Evolutionary conservation across 1,140 invertebrate genomes (phyloP), one percentile per base, ranked within the genome.

Genomic region (Oncopodura yosiiana): DNA sequence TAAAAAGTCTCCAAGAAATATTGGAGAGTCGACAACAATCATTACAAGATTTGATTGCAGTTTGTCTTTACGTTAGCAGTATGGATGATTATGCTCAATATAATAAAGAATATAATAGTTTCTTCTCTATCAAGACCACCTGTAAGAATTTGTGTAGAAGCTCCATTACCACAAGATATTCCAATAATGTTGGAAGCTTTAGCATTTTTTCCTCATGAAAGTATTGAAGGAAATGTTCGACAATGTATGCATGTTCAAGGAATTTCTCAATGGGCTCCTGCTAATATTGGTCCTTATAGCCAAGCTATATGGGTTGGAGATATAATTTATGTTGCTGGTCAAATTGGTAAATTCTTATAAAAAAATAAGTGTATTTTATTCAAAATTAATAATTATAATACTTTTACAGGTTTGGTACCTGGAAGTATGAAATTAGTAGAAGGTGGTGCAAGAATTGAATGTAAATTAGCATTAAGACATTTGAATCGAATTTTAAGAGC

Each of bases 281-380:
- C 89, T 37, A 94, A 92, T 68, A 94, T 96, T 62, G 91, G 91
- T 14, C 91, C 92, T 27, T 96, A 94, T 69, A 94, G 90, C 68
- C 92, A 96, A 75, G 86, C 86, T 23, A 77, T 87, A 53, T 80
- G 81, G 73, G 86, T 87, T 34, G 83, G 81, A 46, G 82, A 88
- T 63, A 80, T 87, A 60, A 83, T 92, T 30, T 82, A 84, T 68
- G 79, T 94, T 19, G 87, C 90, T 62, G 91, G 92, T 12, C 91
- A 94, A 74, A 93, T 94, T 64, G 87, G 85, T n/a, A n/a, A n/a
- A n/a, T n/a, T n/a, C n/a, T n/a, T n/a, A n/a, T n/a, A n/a, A n/a
- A n/a, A n/a, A n/a, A n/a, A n/a, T n/a, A n/a, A n/a, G n/a, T n/a
- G n/a, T n/a, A n/a, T n/a, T n/a, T n/a, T n/a, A n/a, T n/a, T n/a